Base-by-base conservation (phyloP, 2,888 invertebrate species). In the Pristionchus fissidentatus region DNA sequence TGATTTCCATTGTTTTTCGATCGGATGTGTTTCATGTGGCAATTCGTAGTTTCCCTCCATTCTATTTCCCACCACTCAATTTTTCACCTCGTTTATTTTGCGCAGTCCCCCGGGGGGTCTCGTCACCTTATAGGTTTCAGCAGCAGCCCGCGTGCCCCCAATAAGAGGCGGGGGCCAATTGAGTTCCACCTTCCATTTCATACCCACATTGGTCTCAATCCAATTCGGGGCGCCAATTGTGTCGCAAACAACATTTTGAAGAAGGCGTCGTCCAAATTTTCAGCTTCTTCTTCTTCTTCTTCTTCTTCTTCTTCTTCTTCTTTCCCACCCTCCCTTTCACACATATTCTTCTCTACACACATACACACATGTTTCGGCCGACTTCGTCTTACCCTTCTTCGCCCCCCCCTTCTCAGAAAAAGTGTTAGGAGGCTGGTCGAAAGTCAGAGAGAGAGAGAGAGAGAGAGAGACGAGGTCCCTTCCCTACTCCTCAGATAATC, bases 311-410 rank as follows among this genome's bases (percentile, higher is more conserved):
- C n/a, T 22, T 26, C 7, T 4, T 15, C 22, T n/a, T n/a, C 70
- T 38, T 22, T 38, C 26, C 26, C 43, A 38, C 43, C 43, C 43
- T 35, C 38, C 22, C 62, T n/a, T n/a, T n/a, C n/a, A n/a, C n/a
- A n/a, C n/a, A n/a, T n/a, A n/a, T n/a, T n/a, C n/a, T n/a, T n/a
- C n/a, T n/a, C n/a, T n/a, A n/a, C n/a, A n/a, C n/a, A n/a, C n/a
- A n/a, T n/a, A n/a, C n/a, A n/a, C 70, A 70, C 70, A 70, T 70
- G 70, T 70, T 70, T 70, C 70, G 70, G 38, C 70, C 26, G 38
- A n/a, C 32, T 70, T 70, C 70, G 70, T 70, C 70, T 43, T 70
- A n/a, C 32, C 41, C 7, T 4, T 15, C 22, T n/a, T n/a, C 70
- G 19, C 38, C 66, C 26, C 26, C 43, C 70, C 43, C 43, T 70